Percentiles rank a stretch among this genome's conserved stretches.
Evolutionary conservation across 2,888 invertebrate species (phyloP).

Genomic region (Penaeus monodon): DNA sequence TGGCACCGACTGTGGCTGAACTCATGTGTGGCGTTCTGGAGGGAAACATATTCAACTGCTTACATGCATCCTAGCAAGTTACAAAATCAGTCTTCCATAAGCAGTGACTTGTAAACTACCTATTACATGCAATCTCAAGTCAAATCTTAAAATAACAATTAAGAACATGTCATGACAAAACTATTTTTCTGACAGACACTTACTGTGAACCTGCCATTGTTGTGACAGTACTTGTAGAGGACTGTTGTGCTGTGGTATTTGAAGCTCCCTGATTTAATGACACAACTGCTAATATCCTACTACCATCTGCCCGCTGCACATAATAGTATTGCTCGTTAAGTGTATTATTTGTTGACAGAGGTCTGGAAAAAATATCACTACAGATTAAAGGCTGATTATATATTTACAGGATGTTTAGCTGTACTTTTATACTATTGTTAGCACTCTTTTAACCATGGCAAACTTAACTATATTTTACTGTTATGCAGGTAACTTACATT

Average conservation of each 20-base stretch:
- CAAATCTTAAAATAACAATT: too few species aligned
- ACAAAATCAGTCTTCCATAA: too few species aligned
- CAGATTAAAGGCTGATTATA: not conserved
- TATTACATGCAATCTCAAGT: too few species aligned
- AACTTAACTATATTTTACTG: not conserved
- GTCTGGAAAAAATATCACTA: slow-evolving; percentile 2
- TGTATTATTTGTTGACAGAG: slow-evolving; percentile 23
- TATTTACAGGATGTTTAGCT: not conserved
- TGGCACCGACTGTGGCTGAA: too few species aligned
- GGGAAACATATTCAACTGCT: too few species aligned
- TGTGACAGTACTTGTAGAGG: slow-evolving; percentile 1
- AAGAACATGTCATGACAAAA: too few species aligned
- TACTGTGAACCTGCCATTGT: slow-evolving; percentile 33
- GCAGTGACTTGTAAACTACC: too few species aligned
- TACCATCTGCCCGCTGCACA: slow-evolving; percentile 42
- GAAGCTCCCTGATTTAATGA: slow-evolving; percentile 15
- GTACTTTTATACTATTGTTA: not conserved
- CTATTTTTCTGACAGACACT: not conserved
- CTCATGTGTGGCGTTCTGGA: too few species aligned
- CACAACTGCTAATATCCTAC: slow-evolving; percentile 33
- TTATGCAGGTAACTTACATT: slow-evolving; percentile 31
- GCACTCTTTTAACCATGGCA: not conserved
- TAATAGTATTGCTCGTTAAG: slow-evolving; percentile 45
- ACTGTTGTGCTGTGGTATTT: slow-evolving; percentile 10
- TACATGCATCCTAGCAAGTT: too few species aligned